Percentiles rank a stretch among this genome's conserved stretches.
phyloP scores from a whole-genome alignment of 2,888 invertebrate species.

The Andrena haemorrhoa region DNA sequence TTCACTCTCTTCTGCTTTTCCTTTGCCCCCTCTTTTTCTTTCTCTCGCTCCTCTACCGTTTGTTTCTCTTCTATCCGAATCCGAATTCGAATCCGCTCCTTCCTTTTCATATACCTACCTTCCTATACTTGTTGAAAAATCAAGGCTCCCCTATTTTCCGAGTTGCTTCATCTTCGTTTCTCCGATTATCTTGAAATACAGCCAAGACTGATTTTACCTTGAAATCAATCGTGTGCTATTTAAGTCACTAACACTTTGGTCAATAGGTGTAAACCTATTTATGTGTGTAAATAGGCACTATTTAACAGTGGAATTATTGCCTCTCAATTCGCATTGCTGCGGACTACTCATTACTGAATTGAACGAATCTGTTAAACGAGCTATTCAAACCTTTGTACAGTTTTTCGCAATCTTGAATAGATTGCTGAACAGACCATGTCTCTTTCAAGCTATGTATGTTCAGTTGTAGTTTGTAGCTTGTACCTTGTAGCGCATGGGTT shows the following conservation, averaged over 20 bases:
- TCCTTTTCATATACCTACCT: background rate
- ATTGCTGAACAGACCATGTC: background rate
- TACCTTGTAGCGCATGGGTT: background rate
- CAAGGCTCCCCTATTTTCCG: too few relatives aligned
- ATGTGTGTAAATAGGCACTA: too few relatives aligned
- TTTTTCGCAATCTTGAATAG: background rate
- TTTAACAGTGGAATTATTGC: too few relatives aligned
- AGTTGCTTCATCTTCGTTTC: too few relatives aligned
- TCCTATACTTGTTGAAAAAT: too few relatives aligned
- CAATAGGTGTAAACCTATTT: too few relatives aligned
- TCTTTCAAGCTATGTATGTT: background rate
- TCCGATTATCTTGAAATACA: too few relatives aligned
- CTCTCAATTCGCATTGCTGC: background rate
- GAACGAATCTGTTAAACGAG: background rate
- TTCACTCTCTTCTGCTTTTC: conserved; percentile 52
- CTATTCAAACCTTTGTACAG: background rate
- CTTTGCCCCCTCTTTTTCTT: background rate
- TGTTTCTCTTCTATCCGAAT: background rate
- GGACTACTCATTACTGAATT: background rate
- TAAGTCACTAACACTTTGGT: too few relatives aligned
- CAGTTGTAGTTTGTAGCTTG: background rate
- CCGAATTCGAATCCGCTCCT: background rate
- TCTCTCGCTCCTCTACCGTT: background rate
- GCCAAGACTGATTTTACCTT: too few relatives aligned
- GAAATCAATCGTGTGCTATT: too few relatives aligned